A percentile compares a stretch with the other conserved stretches of the same genome.
Conservation (phyloP, 2,888 invertebrate genomes). For the Cerastis leucographa region DNA sequence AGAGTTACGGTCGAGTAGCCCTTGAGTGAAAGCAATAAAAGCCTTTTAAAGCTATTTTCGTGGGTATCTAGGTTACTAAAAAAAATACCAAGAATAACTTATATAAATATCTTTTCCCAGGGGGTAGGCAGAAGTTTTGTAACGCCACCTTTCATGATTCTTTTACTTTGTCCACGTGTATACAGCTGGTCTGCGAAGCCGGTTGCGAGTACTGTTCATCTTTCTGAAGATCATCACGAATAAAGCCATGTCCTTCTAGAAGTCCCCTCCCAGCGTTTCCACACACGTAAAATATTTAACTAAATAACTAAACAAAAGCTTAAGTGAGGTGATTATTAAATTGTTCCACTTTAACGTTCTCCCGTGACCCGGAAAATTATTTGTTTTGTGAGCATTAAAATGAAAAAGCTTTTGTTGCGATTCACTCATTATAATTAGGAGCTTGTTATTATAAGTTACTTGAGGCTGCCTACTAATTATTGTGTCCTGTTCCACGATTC, state of each 20-base stretch:
- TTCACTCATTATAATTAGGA: conserved; percentile 59
- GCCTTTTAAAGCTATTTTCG: not conserved
- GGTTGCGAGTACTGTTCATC: not conserved
- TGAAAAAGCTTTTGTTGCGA: conserved; percentile 56
- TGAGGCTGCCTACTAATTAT: conserved; percentile 37
- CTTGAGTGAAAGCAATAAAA: not conserved
- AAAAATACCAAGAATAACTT: too few relatives aligned
- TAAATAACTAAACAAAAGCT: conserved; percentile 39
- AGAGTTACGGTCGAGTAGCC: conserved; percentile 7
- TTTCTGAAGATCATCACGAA: not conserved
- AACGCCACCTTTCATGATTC: not conserved
- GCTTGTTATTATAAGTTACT: conserved; percentile 52
- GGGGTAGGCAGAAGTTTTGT: not conserved
- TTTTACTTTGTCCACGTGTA: not conserved
- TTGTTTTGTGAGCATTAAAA: conserved; percentile 51
- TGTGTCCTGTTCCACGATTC: conserved; percentile 41
- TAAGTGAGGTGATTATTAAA: conserved; percentile 24
- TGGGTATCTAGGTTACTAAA: not conserved
- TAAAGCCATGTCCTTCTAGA: not conserved
- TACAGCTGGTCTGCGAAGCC: not conserved
- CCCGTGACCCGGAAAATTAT: conserved; percentile 50
- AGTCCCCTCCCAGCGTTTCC: not conserved
- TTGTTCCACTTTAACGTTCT: conserved; percentile 41
- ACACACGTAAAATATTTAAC: not conserved
- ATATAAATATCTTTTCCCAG: too few relatives aligned